These are phyloP conservation scores for Gerris lacustris DNA, from an alignment of 2,888 invertebrate genomes.

Conservation along the genomic window DNA sequence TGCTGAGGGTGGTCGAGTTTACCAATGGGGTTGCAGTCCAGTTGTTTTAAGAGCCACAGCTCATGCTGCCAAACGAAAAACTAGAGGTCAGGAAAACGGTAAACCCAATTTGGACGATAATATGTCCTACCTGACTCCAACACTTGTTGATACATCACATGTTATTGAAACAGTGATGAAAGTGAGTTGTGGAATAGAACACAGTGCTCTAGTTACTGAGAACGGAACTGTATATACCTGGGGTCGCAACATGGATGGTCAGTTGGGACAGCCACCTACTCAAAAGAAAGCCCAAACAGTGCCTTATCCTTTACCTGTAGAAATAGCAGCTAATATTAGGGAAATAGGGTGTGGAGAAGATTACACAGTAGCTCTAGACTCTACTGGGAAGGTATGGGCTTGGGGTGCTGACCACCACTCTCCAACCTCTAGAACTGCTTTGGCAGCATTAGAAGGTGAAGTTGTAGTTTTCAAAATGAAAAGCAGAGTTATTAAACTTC, in stretches of 20 bases:
- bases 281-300: conserved; percentile 41
- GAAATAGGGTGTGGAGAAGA: conserved; percentile 56
- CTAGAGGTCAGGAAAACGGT: conserved; percentile 18
- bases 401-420: conserved; percentile 62
- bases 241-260: conserved; percentile 84
- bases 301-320: conserved; percentile 44
- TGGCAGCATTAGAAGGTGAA: conserved; percentile 44
- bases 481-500: conserved; percentile 57
- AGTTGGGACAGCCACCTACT: conserved; percentile 48
- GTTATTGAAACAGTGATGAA: conserved; percentile 51
- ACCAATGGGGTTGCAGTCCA: conserved; percentile 66
- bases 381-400: conserved; percentile 52
- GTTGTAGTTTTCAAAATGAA: conserved; percentile 58
- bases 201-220: conserved; percentile 60
- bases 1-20: conserved; percentile 33
- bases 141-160: conserved; percentile 48
- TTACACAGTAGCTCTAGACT: conserved; percentile 55
- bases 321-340: conserved; percentile 25
- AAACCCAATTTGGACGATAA: conserved; percentile 26
- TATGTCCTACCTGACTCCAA: conserved; percentile 47
- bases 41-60: conserved; percentile 55
- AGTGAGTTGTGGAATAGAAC: conserved; percentile 61
- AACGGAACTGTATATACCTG: conserved; percentile 63
- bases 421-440: conserved; percentile 36
- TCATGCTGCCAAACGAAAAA: conserved; percentile 38